Evolutionary conservation across 2,113 vertebrate genomes (phyloP).

Genomic region (Xenotilapia longispinis): DNA sequence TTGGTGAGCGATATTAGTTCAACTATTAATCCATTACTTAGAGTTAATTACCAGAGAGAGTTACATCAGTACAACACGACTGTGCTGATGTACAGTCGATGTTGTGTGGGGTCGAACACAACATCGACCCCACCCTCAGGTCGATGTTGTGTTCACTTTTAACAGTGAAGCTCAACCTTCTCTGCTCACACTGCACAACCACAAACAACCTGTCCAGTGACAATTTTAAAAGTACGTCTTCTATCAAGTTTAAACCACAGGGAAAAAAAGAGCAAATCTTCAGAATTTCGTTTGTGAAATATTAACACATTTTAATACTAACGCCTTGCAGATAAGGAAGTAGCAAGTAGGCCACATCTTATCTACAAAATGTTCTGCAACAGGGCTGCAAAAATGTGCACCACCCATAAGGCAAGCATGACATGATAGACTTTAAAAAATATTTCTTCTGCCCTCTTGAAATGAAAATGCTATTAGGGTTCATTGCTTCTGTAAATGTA

Average conservation of each 20-base stretch:
- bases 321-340: neutral
- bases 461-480: neutral
- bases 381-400: neutral
- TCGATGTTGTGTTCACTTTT: neutral
- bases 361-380: neutral
- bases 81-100: no score
- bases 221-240: neutral
- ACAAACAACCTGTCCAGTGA: neutral
- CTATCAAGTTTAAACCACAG: neutral
- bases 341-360: neutral
- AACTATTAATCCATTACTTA: neutral
- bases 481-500: neutral
- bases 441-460: neutral
- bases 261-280: fast-evolving
- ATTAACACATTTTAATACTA: neutral
- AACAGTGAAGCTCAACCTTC: neutral
- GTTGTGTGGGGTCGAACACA: no score
- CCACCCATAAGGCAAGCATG: no score
- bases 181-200: neutral
- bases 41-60: neutral
- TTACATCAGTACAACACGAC: neutral
- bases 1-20: neutral
- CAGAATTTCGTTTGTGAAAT: neutral
- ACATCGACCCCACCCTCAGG: neutral
- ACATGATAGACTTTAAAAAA: neutral